Percentiles rank a stretch among this genome's conserved stretches.
These are phyloP conservation scores for Noctua comes DNA, from an alignment of 2,888 invertebrate species.

Conservation along the genomic window DNA sequence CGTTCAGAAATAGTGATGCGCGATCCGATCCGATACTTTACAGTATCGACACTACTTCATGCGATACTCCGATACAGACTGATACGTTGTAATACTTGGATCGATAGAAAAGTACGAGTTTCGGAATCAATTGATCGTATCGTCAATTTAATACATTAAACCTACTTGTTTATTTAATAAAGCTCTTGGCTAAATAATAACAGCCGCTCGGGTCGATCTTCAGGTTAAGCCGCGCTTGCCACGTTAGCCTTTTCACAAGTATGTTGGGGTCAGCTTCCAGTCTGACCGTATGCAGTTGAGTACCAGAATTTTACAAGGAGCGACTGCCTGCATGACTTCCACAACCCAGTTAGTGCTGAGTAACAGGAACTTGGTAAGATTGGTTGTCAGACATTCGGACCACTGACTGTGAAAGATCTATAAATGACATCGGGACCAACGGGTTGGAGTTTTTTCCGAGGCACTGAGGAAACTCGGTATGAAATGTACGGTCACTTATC, in stretches of 20 bases:
- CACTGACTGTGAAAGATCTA: no score
- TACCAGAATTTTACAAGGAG: background rate
- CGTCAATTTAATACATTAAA: background rate
- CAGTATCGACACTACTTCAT: background rate
- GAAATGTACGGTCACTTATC: background rate
- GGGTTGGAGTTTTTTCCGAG: no score
- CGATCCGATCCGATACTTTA: background rate
- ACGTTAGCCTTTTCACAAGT: background rate
- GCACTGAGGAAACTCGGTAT: background rate
- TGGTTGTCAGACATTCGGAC: no score
- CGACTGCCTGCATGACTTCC: no score
- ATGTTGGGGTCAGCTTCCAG: background rate
- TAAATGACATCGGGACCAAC: no score
- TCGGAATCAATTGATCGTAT: background rate
- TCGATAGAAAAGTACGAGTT: background rate
- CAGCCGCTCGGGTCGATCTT: no score
- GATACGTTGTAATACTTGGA: background rate
- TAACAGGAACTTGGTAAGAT: no score
- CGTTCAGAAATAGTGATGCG: conserved; percentile 21
- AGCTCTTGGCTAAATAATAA: background rate
- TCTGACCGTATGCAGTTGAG: background rate
- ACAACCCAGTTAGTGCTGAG: no score
- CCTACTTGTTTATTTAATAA: background rate
- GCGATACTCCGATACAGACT: background rate
- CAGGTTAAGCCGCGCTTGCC: no score